Conservation (phyloP, 1,140 invertebrate genomes). For the Caerostris darwini region DNA sequence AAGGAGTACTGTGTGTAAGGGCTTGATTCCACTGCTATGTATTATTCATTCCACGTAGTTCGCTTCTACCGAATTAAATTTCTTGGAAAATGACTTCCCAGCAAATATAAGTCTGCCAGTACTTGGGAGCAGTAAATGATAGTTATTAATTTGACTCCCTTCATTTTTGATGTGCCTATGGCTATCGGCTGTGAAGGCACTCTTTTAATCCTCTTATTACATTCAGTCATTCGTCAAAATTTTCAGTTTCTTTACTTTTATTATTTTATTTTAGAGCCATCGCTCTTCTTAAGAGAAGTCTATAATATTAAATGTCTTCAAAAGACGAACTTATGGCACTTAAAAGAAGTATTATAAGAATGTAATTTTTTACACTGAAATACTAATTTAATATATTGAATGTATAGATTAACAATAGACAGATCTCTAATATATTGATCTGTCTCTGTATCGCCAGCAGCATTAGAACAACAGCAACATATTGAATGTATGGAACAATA, state of each 20-base stretch:
- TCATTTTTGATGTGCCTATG: neutral
- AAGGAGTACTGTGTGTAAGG: neutral
- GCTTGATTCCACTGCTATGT: neutral
- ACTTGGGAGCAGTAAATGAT: neutral
- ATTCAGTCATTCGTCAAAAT: constrained; percentile 1
- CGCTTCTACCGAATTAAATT: neutral
- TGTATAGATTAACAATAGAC: no score
- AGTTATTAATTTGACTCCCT: constrained; percentile 14
- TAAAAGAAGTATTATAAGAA: no score
- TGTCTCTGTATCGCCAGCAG: no score
- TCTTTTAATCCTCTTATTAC: neutral
- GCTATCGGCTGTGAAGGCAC: neutral
- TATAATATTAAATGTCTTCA: no score
- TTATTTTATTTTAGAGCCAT: neutral
- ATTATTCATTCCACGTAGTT: neutral
- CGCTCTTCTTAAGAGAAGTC: no score
- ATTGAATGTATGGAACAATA: no score
- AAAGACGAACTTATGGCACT: no score
- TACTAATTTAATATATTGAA: no score
- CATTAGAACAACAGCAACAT: no score
- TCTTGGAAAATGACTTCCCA: constrained; percentile 13
- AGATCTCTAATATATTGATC: no score
- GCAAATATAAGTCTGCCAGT: neutral
- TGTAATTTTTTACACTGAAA: no score
- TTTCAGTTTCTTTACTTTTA: neutral